Evolutionary conservation across 2,797 vertebrate species (phyloP), one percentile per base, ranked within the genome.

Genomic region (Merluccius polli): DNA sequence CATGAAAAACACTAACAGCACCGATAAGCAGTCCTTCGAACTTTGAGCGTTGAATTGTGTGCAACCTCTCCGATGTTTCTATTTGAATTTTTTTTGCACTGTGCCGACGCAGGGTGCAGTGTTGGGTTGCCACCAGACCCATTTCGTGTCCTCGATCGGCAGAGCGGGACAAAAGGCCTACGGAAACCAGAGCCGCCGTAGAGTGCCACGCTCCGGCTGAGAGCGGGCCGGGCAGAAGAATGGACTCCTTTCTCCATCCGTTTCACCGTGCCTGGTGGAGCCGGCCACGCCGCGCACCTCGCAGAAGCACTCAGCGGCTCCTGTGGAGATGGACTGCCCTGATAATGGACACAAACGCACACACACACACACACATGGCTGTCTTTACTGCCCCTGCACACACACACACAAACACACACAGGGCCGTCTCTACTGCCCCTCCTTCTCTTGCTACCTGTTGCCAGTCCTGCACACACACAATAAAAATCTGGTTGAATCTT

Each of bases 41-140:
- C 18, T 5, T 24, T 24, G 52, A 59, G 59, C 2, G 59, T 4
- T 3, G n/a, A 12, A 10, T 27, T 12, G 59, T 59, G 52, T 24
- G 21, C 27, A 29, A 24, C 30, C 65, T 68, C 65, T 29, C 65
- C 11, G 6, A 21, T 69, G 29, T 30, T 18, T 7, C 11, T 16
- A 7, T 68, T 31, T 29, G 12, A 11, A 13, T 21, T 68, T 68
- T 29, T 68, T 27, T 24, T 1, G 0, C 21, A n/a, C 81, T 80
- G 79, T 80, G 77, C 78, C 72, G 80, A 81, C 81, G 84, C 82
- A 91, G 83, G 90, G 85, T 3, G 73, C 80, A 81, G 91, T 92
- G 87, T 93, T 87, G 85, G 86, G 90, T 94, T 94, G 84, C 87
- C 86, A 86, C 86, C 88, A 91, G 86, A 83, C 91, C 92, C 90